Percentiles rank a stretch among this genome's conserved stretches.
phyloP scores from a whole-genome alignment of 2,888 invertebrate genomes.

The Melikaiella ostensackeni region DNA sequence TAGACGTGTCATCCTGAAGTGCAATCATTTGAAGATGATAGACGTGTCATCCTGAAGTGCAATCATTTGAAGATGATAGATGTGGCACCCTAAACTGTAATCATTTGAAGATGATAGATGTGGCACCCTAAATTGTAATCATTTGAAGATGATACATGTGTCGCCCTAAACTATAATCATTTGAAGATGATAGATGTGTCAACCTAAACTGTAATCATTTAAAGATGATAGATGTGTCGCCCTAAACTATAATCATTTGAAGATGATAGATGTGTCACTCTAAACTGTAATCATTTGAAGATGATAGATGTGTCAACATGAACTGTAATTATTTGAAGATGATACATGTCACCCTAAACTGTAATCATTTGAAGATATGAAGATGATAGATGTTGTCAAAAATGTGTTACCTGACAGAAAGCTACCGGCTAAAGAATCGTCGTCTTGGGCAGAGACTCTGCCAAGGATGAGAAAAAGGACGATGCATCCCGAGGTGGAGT shows the following conservation, averaged over 20 bases:
- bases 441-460: slow-evolving; percentile 76
- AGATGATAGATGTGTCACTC: no score
- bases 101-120: not conserved
- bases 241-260: no score
- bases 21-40: not conserved
- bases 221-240: no score
- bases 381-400: not conserved
- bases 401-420: slow-evolving; percentile 86
- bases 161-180: no score
- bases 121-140: no score
- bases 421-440: slow-evolving; percentile 89
- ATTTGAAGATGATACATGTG: no score
- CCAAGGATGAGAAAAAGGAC: slow-evolving; percentile 44
- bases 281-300: no score
- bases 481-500: slow-evolving; percentile 44
- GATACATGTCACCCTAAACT: no score
- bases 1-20: not conserved
- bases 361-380: not conserved
- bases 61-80: not conserved
- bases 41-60: not conserved
- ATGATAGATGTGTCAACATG: no score
- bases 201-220: no score
- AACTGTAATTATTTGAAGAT: no score
- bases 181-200: no score
- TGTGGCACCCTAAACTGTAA: not conserved